Conservation (phyloP, 30 jellyfish, hydroid and myxozoan species). For the Chironex yamaguchii region DNA sequence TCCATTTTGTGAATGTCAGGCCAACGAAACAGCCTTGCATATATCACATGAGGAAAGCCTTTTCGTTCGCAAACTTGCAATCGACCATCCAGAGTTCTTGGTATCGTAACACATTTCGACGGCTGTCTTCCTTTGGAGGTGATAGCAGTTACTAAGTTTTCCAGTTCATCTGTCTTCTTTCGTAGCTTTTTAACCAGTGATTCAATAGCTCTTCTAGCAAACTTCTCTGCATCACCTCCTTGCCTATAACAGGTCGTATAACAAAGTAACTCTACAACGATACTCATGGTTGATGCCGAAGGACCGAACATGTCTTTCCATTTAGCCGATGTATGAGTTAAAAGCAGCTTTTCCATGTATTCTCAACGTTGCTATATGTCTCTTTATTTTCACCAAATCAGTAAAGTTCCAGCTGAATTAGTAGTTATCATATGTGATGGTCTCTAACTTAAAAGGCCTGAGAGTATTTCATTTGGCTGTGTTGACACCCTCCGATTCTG, state of each 20-base stretch:
- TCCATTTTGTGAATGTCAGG: conserved; percentile 99
- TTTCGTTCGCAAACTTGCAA: conserved; percentile 98
- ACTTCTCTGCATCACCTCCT: conserved; percentile 99
- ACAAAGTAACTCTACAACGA: conserved; percentile 96
- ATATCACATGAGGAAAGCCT: conserved; percentile 99
- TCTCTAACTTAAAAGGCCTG: too few species aligned
- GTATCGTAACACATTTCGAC: conserved; percentile 98
- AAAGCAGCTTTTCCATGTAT: conserved; percentile 69
- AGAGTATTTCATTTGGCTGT: conserved; percentile 55
- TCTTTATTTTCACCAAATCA: neutral
- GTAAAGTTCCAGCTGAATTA: too few species aligned
- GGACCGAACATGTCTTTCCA: conserved; percentile 92
- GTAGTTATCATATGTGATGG: too few species aligned
- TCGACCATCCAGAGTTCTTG: conserved; percentile 98
- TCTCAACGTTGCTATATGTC: conserved; percentile 5
- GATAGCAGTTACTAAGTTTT: conserved; percentile 88
- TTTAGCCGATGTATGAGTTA: conserved; percentile 51
- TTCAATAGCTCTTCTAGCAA: conserved; percentile 99
- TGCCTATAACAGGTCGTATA: conserved; percentile 97
- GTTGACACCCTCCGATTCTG: conserved; percentile 92
- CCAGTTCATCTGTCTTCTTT: conserved; percentile 94
- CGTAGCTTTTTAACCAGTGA: conserved; percentile 92
- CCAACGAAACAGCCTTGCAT: conserved; percentile 97
- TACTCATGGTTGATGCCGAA: conserved; percentile 94
- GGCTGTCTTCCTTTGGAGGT: conserved; percentile 99